Conservation (phyloP, 2,797 vertebrate genomes). For the Notolepis coatsorum region DNA sequence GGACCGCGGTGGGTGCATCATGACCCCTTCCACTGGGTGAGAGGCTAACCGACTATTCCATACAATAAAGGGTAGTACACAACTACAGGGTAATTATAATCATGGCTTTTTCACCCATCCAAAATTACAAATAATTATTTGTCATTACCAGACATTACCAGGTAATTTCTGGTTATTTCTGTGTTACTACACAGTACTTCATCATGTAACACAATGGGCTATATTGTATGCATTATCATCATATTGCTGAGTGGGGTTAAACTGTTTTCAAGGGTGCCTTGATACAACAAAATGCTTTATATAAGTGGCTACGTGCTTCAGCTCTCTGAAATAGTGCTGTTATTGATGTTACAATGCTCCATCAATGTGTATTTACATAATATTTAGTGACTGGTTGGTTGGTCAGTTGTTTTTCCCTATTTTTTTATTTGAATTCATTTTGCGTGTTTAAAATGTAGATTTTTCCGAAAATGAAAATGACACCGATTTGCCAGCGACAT, state of each 20-base stretch:
- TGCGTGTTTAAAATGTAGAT: background rate
- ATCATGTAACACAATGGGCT: background rate
- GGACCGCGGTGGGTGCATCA: constrained; percentile 96
- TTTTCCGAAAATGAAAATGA: background rate
- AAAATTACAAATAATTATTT: no score
- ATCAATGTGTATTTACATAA: background rate
- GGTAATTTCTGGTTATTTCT: no score
- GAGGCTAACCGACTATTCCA: constrained; percentile 34
- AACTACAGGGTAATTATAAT: no score
- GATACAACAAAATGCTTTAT: background rate
- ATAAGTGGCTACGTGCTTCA: background rate
- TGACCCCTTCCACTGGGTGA: constrained; percentile 98
- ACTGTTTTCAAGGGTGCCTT: background rate
- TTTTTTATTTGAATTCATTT: background rate
- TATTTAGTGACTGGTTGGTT: background rate
- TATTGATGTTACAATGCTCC: no score
- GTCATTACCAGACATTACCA: no score
- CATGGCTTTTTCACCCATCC: no score
- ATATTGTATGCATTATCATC: background rate
- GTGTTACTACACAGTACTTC: no score
- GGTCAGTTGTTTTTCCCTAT: background rate
- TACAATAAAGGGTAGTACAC: no score
- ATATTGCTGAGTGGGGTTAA: constrained; percentile 1
- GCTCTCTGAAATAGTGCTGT: background rate
- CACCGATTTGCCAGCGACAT: background rate